Base-by-base conservation (phyloP, 2,888 invertebrate species). In the Agapostemon virescens region DNA sequence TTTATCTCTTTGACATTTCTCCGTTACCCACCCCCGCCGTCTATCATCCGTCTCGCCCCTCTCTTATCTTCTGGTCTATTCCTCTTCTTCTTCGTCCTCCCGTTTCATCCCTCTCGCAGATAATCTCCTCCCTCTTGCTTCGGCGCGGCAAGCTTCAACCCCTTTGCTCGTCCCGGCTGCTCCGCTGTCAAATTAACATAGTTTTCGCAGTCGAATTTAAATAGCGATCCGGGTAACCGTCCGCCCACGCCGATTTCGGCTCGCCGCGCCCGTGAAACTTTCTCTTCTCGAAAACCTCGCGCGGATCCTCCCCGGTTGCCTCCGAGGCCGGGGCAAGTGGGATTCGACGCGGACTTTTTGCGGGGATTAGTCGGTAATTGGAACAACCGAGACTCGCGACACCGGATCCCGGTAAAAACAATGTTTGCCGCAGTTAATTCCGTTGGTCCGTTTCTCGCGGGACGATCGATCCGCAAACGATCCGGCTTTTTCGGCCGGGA, bases 181-280 rank as follows among this genome's bases (percentile, higher is more conserved):
- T 74, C 33, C 64, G 66, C 84, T 79, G 83, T 81, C 83, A 84
- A 86, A 86, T 86, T 86, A 86, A 86, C 86, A 82, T 83, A 86
- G 83, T 82, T 86, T 70, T 66, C 77, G 66, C 77, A 78, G 77
- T 80, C 78, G 85, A 84, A 84, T 84, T 85, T 86, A 85, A 86
- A 85, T 76, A 75, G 78, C 72, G 78, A 79, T 84, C 76, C 64
- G 55, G 74, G 71, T 75, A 74, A 77, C 80, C 42, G 38, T 33
- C 38, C 36, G 17, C 15, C 45, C 40, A 36, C 33, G 6, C 1
- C 74, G 72, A 79, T 81, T 82, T 82, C 68, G 75, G 58, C 67
- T 69, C 42, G 49, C 30, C 33, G 30, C 58, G 20, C 20, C 45
- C 45, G 58, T 42, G 69, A 30, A 74, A 78, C 66, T 83, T 74